Conservation (phyloP, 1,140 invertebrate genomes). For the Zaprionus capensis region DNA sequence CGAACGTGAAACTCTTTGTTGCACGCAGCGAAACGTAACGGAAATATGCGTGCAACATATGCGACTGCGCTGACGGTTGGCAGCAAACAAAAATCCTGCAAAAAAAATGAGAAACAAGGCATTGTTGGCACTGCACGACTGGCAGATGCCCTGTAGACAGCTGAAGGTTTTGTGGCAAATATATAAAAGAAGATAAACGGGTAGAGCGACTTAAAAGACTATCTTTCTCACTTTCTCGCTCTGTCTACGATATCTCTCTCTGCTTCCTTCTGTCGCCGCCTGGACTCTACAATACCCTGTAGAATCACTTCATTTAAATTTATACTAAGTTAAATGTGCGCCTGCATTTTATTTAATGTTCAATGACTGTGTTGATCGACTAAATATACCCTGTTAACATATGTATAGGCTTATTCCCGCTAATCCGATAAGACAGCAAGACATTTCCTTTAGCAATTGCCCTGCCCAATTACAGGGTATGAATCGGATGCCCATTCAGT, state of each 20-base stretch:
- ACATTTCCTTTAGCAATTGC: neutral
- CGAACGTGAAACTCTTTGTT: conserved; percentile 54
- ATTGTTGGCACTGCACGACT: neutral
- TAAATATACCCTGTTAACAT: neutral
- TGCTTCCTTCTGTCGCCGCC: too few species aligned
- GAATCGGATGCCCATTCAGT: conserved; percentile 8
- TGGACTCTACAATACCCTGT: neutral
- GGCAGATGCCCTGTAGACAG: neutral
- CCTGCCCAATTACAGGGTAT: conserved; percentile 2
- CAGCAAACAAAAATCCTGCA: conserved; percentile 44
- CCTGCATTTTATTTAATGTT: neutral
- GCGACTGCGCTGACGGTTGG: conserved; percentile 28
- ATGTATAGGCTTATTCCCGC: too few species aligned
- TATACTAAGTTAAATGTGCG: neutral
- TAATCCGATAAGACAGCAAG: neutral
- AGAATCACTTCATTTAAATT: too few species aligned
- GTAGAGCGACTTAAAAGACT: neutral
- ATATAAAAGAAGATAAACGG: neutral
- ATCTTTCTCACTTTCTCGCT: too few species aligned
- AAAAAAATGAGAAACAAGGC: conserved; percentile 12
- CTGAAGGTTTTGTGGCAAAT: neutral
- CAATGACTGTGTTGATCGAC: neutral
- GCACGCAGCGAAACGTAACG: conserved; percentile 57
- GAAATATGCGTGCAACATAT: conserved; percentile 74
- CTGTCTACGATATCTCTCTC: too few species aligned